These are phyloP conservation scores for Pocillopora meandrina DNA, from an alignment of 92 coral and sea anemone genomes.

Conservation along the genomic window DNA sequence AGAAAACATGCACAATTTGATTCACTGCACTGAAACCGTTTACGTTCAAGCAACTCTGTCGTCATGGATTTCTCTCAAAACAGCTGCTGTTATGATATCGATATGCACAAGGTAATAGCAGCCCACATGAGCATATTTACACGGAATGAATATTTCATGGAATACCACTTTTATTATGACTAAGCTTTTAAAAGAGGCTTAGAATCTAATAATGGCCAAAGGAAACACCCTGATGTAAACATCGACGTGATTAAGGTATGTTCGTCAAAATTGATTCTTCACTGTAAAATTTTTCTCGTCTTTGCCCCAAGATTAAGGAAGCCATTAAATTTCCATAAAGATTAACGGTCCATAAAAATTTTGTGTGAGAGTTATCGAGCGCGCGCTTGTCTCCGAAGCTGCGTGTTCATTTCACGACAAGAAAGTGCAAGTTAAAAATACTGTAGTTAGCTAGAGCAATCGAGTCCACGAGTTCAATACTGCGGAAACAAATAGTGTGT, in stretches of 20 bases:
- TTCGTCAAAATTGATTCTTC: neutral
- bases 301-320: too few species aligned
- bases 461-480: neutral
- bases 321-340: neutral
- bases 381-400: neutral
- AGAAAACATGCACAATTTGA: neutral
- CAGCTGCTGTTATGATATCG: conserved; percentile 10
- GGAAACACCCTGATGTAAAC: neutral
- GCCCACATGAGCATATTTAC: neutral
- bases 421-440: neutral
- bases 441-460: neutral
- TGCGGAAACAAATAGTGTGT: neutral
- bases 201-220: neutral
- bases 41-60: neutral
- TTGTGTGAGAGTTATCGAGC: neutral
- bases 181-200: neutral
- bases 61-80: neutral
- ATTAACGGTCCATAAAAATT: neutral
- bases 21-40: neutral
- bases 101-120: neutral
- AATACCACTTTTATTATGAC: neutral
- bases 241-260: neutral
- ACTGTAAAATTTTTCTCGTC: too few species aligned
- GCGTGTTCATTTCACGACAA: neutral
- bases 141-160: neutral